Base-by-base conservation (phyloP, 2,113 vertebrate genomes). In the Cichladusa arquata region DNA sequence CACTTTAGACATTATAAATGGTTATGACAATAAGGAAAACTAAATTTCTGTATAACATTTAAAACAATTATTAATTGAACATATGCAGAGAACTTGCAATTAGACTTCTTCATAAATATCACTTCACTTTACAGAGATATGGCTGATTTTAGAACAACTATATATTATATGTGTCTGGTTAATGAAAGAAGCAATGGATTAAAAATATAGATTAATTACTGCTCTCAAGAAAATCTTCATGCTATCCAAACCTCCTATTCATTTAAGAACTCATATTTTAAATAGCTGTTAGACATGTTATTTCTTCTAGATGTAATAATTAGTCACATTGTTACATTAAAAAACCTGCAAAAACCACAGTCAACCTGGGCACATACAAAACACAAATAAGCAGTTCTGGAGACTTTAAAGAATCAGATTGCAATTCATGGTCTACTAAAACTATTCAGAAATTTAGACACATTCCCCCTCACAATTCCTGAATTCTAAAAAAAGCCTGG, bases 381-480 rank as follows among this genome's bases (percentile, higher is more conserved):
- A 66, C 33, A 80, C 15, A 73, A 61, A 48, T 28, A 9, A 26
- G 14, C 54, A 36, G 31, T n/a, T 81, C 34, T 88, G 36, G 33
- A 73, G 67, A 58, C 23, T 60, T 44, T 5, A 13, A 48, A 78
- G 19, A 84, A 67, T 53, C 50, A 47, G 34, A 62, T 0, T 73
- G 33, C 45, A 86, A 69, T 33, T 50, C 28, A 36, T 2, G 4
- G 29, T 58, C 72, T 54, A 47, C 29, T 81, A 44, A 47, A 62
- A 38, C 22, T 12, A 34, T 25, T 54, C 19, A 54, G 28, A 73
- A 56, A 94, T 60, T 22, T 20, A n/a, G 60, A 69, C 24, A 56
- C 19, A 56, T 20, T 22, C 4, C 4, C 4, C 1, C 1, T 5
- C 9, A 12, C 12, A 54, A 5, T 19, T 86, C 34, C 26, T 31